Base-by-base conservation (phyloP, 2,888 invertebrate genomes). In the Plemyria rubiginata region DNA sequence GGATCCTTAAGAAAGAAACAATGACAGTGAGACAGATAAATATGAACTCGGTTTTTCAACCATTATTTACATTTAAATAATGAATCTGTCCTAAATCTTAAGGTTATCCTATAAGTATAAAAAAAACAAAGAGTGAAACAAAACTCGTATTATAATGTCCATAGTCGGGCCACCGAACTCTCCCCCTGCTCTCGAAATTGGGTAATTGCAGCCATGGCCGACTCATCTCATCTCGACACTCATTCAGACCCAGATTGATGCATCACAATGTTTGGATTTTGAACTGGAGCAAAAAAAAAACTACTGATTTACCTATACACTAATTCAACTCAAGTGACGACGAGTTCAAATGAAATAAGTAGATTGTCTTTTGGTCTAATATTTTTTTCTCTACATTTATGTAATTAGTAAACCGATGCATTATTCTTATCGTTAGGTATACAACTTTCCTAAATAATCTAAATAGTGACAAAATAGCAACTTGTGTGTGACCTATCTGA, bases 101-200 rank as follows among this genome's bases (percentile, higher is more conserved):
- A 43, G 3, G 45, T 11, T 11, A 9, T 11, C 15, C 11, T n/a
- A 16, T 45, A 45, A 16, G 11, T 9, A 3, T 11, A 11, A 13
- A 41, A 12, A 41, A 53, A 40, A 28, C 4, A 12, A 48, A 8
- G 16, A 13, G 49, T 54, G 13, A 32, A 50, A 36, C 28, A 28
- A 22, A 28, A 13, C 43, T 49, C 43, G 7, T n/a, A 38, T 22
- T 7, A 16, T 12, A 36, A 38, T 48, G 22, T 52, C 16, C 40
- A 46, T n/a, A 57, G 54, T 54, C 29, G 56, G 62, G 62, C 55
- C 66, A 57, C 49, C 62, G 62, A 66, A 62, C 66, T 60, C 62
- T 51, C 60, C 66, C 71, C 70, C 65, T 63, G 57, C 43, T 61
- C 55, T 57, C 54, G 67, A 70, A 73, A 74, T 74, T 74, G 72